Evolutionary conservation across 1,140 invertebrate genomes (phyloP).

Genomic region (Anastatus disparis): DNA sequence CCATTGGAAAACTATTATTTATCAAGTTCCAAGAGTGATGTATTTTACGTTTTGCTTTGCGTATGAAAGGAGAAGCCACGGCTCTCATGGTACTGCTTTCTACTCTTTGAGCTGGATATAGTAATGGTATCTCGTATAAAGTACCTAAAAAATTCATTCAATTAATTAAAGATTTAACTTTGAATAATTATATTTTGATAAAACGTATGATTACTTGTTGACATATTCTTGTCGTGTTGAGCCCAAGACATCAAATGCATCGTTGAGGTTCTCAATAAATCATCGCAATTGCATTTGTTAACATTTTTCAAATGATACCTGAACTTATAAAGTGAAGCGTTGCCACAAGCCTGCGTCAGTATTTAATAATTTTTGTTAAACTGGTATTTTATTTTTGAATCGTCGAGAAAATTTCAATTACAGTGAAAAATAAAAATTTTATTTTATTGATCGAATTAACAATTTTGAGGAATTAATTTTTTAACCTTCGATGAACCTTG

Average conservation of each 20-base stretch:
- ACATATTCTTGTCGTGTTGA: conserved; percentile 44
- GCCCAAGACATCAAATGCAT: conserved; percentile 46
- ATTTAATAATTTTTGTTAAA: too few relatives aligned
- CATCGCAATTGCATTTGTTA: conserved; percentile 47
- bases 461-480: too few relatives aligned
- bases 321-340: too few relatives aligned
- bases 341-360: too few relatives aligned
- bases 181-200: not conserved
- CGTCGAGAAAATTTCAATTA: too few relatives aligned
- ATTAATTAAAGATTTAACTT: not conserved
- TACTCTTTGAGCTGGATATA: too few relatives aligned
- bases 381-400: too few relatives aligned
- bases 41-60: not conserved
- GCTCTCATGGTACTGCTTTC: too few relatives aligned
- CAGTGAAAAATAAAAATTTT: too few relatives aligned
- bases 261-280: conserved; percentile 40
- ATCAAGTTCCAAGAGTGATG: not conserved
- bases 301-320: too few relatives aligned
- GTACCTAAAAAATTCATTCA: not conserved
- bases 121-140: not conserved
- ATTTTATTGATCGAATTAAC: too few relatives aligned
- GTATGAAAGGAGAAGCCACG: not conserved
- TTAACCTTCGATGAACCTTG: conserved; percentile 37
- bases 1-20: too few relatives aligned
- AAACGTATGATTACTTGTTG: conserved; percentile 42